A percentile compares a stretch with the other conserved stretches of the same genome.
These are phyloP conservation scores for Coptodon rendalli DNA, from an alignment of 2,113 vertebrate species.

Conservation along the genomic window DNA sequence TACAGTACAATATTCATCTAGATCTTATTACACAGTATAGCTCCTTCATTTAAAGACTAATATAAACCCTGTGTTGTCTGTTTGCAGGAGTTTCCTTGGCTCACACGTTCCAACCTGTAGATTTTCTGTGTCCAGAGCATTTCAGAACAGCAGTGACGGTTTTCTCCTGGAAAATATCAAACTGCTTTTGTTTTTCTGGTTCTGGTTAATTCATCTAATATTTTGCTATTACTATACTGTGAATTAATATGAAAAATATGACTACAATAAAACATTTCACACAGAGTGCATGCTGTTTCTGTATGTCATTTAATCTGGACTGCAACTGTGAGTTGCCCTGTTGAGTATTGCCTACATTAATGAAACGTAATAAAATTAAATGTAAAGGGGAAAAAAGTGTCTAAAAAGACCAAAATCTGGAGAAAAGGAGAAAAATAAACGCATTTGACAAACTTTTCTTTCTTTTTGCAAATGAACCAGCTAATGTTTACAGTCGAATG, in stretches of 20 bases:
- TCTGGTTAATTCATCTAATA: conserved; percentile 25
- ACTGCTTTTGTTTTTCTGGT: background rate
- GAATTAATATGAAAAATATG: background rate
- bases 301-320: background rate
- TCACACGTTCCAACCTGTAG: conserved; percentile 89
- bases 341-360: background rate
- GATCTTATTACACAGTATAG: background rate
- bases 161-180: background rate
- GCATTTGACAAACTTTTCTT: background rate
- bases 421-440: background rate
- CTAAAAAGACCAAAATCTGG: background rate
- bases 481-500: background rate
- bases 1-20: background rate
- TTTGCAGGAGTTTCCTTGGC: conserved; percentile 92
- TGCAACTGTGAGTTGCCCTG: background rate
- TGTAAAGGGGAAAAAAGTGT: background rate
- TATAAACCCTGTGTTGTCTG: conserved; percentile 14
- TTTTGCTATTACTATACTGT: background rate
- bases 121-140: background rate
- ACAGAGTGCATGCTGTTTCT: background rate
- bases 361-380: background rate
- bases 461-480: background rate
- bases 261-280: background rate
- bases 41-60: background rate
- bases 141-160: background rate